Evolutionary conservation across 2,797 vertebrate genomes (phyloP), one percentile per base, ranked within the genome.

Genomic region (Crenichthys baileyi): DNA sequence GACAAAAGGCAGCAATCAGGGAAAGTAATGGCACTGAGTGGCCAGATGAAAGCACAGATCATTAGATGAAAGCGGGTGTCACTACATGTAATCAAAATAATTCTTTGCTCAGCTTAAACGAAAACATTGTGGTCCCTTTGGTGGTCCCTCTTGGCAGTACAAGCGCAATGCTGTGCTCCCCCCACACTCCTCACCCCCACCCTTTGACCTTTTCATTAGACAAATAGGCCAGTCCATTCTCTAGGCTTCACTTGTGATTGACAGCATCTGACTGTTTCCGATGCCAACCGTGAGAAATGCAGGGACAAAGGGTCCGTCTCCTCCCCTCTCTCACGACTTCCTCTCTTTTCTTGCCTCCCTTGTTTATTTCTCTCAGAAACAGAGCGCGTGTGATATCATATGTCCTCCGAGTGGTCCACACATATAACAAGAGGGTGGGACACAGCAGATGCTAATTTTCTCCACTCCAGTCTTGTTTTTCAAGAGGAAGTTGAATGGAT

Each of bases 381-480:
- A 0, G 46, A 84, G 80, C 82, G 75, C 80, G 86, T 88, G 85
- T 73, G 75, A 88, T 91, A 91, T 92, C 88, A 85, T 82, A 83
- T 88, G 85, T 87, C 89, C 81, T 79, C 89, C 85, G 24, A 90
- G 81, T 78, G 82, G 77, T 80, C 77, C 11, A 41, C 74, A 77
- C 73, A 79, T 87, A 73, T 67, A 83, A 86, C 85, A 46, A 70
- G 68, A 78, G 88, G 86, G 79, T 74, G 85, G 84, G 83, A 84
- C 78, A 36, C 80, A 91, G 81, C 93, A 93, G 91, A 92, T 93
- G 93, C 92, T 67, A 88, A 91, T 90, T 92, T 87, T 89, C 88
- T 29, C 73, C 84, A 85, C 89, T 90, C 67, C 26, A 67, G 81
- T 90, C 84, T 87, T 92, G 86, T 91, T 93, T 93, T 91, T 86